Base-by-base conservation (phyloP, 1,140 invertebrate species). In the Cyclina sinensis region DNA sequence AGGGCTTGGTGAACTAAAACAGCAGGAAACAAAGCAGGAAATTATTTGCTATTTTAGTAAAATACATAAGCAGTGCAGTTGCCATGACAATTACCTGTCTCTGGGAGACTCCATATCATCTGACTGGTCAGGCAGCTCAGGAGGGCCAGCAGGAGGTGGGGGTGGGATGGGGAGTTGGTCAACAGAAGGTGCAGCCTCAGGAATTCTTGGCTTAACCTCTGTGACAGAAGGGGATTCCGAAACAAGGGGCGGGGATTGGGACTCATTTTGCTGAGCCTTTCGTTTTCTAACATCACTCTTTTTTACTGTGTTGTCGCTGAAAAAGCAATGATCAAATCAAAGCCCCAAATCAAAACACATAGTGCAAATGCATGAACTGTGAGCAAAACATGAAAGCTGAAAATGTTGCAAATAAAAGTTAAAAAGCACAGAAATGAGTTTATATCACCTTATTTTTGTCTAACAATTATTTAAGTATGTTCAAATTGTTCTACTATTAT, bases 231-330 rank as follows among this genome's bases (percentile, higher is more conserved):
- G 82, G 51, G 88, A 39, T 30, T 76, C 70, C n/a, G 65, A 89
- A 62, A 88, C 88, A 48, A 90, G 89, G 37, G 90, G 90, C 2
- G 90, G 88, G 62, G 76, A 30, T 27, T 74, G 62, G 39, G 89
- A 27, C 70, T 89, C 59, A 65, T 90, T 78, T 76, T 76, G 73
- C 43, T 51, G 73, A 14, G 73, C 73, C 27, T 32, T 48, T 51
- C 73, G 39, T 46, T 76, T 76, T 76, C 43, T 76, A 48, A 91
- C 86, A 86, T 94, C 92, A 91, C 92, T 94, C 90, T 95, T 95
- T 90, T 92, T 90, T 32, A 95, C 94, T 16, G 94, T 95, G 79
- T 92, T 92, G 81, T 94, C 94, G 54, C 94, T 95, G 84, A 62
- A 90, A 91, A 89, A 59, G 78, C 78, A 85, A 80, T 51, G 43